These are phyloP conservation scores for Chlamydotis undulata DNA, from an alignment of 2,113 vertebrate genomes.

Conservation along the genomic window DNA sequence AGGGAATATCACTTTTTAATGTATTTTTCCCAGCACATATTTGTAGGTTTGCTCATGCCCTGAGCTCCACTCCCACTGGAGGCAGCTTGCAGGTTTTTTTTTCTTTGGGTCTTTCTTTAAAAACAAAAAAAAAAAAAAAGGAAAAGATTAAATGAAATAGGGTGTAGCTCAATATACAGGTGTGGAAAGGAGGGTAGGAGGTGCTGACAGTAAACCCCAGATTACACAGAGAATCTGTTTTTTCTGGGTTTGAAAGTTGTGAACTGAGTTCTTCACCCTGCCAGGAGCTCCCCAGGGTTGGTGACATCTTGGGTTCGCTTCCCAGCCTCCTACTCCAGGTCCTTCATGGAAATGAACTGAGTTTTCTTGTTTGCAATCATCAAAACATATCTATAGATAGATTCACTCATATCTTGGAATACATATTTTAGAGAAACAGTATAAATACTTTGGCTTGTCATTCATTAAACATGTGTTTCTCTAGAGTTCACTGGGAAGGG, in stretches of 20 bases:
- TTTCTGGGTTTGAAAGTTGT: neutral
- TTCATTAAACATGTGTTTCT: neutral
- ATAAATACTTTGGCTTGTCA: neutral
- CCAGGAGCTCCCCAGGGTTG: neutral
- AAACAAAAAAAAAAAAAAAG: neutral
- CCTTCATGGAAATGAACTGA: neutral
- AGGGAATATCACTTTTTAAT: neutral
- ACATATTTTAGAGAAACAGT: neutral
- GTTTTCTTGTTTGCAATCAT: neutral
- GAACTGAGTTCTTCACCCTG: neutral
- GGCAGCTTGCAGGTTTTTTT: neutral
- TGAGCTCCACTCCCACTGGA: neutral
- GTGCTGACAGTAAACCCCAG: neutral
- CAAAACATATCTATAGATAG: neutral
- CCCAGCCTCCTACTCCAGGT: neutral
- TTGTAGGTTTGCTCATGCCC: neutral
- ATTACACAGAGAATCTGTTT: neutral
- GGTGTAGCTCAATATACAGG: neutral
- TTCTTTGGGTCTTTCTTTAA: neutral
- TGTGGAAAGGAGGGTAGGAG: neutral
- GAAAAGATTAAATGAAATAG: neutral
- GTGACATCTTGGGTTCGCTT: neutral
- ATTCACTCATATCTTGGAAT: neutral
- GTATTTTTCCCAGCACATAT: neutral
- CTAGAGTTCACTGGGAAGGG: neutral